Evolutionary conservation across 2,113 vertebrate genomes (phyloP).

Genomic region (Scytalopus superciliaris): DNA sequence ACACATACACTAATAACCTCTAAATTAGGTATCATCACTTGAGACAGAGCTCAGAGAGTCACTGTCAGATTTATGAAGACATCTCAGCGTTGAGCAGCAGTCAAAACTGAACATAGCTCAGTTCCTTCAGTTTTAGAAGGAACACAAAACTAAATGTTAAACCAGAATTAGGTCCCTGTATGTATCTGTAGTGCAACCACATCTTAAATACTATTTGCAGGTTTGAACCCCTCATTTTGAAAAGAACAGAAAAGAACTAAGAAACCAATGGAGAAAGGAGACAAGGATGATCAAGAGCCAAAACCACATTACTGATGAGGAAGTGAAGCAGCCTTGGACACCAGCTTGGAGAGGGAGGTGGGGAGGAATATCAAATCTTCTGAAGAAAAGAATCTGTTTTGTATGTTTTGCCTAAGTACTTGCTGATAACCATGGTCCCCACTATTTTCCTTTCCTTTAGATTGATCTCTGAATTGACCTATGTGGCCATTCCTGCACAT

Average conservation of each 20-base stretch:
- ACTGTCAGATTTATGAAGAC: neutral
- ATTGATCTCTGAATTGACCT: neutral
- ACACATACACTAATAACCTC: neutral
- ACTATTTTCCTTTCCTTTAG: neutral
- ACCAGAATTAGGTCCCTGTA: neutral
- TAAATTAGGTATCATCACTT: neutral
- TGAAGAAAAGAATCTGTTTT: neutral
- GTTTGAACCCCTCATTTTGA: neutral
- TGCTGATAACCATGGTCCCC: neutral
- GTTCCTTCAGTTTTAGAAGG: neutral
- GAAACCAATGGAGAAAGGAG: neutral
- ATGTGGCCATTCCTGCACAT: rapidly evolving
- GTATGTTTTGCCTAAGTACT: neutral
- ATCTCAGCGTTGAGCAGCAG: neutral
- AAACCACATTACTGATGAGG: neutral
- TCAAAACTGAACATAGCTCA: neutral
- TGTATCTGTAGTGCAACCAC: neutral
- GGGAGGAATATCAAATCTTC: neutral
- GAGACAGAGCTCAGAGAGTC: neutral
- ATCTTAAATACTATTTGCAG: neutral
- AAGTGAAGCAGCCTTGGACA: neutral
- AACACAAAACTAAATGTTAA: neutral
- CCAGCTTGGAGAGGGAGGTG: neutral
- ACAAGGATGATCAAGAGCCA: neutral
- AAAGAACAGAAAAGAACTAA: neutral